Base-by-base conservation (phyloP, 2,797 vertebrate species). In the Syngnathus acus region DNA sequence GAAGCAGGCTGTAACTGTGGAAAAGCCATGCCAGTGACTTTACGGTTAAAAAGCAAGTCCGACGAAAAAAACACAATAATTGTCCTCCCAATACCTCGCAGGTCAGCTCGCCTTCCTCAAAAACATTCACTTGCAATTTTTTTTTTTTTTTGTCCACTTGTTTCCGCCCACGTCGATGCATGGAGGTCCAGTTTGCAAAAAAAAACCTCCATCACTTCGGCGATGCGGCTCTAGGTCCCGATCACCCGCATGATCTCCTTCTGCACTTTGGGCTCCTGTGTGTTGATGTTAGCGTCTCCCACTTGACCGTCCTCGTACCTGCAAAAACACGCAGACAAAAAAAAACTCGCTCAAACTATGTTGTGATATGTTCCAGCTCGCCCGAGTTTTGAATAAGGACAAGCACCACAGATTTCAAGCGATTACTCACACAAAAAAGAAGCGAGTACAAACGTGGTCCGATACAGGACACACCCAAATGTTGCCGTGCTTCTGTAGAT, bases 231-330 rank as follows among this genome's bases (percentile, higher is more conserved):
- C 93, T 99, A 96, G 89, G 95, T 97, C 84, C 97, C 97, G 50
- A 99, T 97, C 89, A 99, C 96, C 74, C 97, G 95, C 96, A 99
- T 98, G 87, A 99, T 99, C 88, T 99, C 97, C 90, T 98, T 98
- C 90, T 99, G 96, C 77, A 99, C 96, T 89, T 98, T 99, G 78
- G 96, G 96, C 91, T 99, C 97, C 93, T 99, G 96, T 91, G 97
- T 99, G 92, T 99, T 99, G 85, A 99, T 99, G 88, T 99, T 99
- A 79, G 97, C 97, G 4, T 99, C 97, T 86, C 97, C 97, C 78
- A 99, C 96, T 86, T 99, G 96, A 71, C 96, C 96, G 3, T 99
- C 97, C 85, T 99, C 97, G 14, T 99, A 99, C 89, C 97, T 99
- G 91, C 65, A 73, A 21, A 70, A 2, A 62, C 1, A 73, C 9